A percentile compares a stretch with the other conserved stretches of the same genome.
These are phyloP conservation scores for Aelia acuminata DNA, from an alignment of 2,888 invertebrate species.

Conservation along the genomic window DNA sequence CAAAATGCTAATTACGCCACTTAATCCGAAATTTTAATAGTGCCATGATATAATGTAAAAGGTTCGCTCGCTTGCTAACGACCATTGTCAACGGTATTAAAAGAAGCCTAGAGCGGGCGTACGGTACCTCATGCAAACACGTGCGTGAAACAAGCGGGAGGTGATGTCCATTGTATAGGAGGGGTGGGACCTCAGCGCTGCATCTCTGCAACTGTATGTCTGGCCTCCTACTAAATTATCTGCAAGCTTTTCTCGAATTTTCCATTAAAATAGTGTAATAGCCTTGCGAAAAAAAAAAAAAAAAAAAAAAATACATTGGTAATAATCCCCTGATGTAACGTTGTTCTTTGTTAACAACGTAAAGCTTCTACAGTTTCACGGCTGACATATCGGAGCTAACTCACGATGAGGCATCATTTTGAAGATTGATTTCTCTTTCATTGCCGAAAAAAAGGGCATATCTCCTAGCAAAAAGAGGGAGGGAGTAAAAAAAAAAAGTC, in stretches of 20 bases:
- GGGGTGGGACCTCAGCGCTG: background rate
- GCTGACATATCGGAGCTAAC: no score
- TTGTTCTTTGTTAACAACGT: background rate
- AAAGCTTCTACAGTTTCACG: no score
- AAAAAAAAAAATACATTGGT: background rate
- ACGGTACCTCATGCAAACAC: slow-evolving; percentile 33
- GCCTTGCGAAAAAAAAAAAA: no score
- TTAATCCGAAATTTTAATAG: no score
- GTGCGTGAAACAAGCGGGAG: slow-evolving; percentile 18
- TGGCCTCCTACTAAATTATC: background rate
- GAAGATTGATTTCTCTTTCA: no score
- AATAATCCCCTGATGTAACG: background rate
- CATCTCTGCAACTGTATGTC: background rate
- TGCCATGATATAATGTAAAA: background rate
- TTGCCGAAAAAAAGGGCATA: no score
- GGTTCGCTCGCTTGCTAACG: background rate
- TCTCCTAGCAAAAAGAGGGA: no score
- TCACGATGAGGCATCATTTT: no score
- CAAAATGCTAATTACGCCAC: no score
- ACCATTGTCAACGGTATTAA: background rate
- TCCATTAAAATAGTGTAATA: no score
- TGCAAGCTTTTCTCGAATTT: background rate
- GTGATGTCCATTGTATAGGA: background rate
- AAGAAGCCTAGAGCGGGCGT: background rate
- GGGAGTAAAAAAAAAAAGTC: no score